Evolutionary conservation across 1,140 invertebrate genomes (phyloP).

Genomic region (Goniozus legneri): DNA sequence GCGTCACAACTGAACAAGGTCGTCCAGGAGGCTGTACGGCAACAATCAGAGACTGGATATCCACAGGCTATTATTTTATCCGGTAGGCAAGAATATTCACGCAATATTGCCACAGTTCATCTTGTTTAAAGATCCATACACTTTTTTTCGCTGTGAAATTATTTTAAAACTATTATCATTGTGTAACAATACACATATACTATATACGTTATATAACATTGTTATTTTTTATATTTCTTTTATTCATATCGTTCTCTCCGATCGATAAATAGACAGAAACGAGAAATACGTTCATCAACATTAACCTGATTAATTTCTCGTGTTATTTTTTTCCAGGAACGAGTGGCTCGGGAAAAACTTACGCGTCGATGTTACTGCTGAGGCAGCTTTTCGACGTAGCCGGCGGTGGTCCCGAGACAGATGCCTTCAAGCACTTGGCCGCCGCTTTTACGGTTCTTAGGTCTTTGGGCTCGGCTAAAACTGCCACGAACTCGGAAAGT

Average conservation of each 20-base stretch:
- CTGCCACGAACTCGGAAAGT: constrained; percentile 85
- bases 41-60: constrained; percentile 90
- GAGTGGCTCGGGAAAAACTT: constrained; percentile 93
- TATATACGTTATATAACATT: too few species aligned
- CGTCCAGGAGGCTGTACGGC: constrained; percentile 86
- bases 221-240: too few species aligned
- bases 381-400: constrained; percentile 89
- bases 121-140: too few species aligned
- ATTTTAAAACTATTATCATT: too few species aligned
- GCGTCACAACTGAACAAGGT: constrained; percentile 78
- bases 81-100: too few species aligned
- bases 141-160: constrained; percentile 4
- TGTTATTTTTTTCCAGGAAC: constrained; percentile 67
- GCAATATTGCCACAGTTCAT: too few species aligned
- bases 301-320: too few species aligned
- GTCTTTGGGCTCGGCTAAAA: constrained; percentile 87
- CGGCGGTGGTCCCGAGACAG: constrained; percentile 88
- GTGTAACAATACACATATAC: too few species aligned
- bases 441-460: constrained; percentile 91
- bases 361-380: constrained; percentile 86
- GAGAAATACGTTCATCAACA: too few species aligned
- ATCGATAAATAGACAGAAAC: too few species aligned
- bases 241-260: too few species aligned
- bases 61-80: constrained; percentile 91
- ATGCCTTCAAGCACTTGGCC: constrained; percentile 93